phyloP scores from a whole-genome alignment of 30 jellyfish, hydroid and myxozoan species.

The Hydractinia echinata region DNA sequence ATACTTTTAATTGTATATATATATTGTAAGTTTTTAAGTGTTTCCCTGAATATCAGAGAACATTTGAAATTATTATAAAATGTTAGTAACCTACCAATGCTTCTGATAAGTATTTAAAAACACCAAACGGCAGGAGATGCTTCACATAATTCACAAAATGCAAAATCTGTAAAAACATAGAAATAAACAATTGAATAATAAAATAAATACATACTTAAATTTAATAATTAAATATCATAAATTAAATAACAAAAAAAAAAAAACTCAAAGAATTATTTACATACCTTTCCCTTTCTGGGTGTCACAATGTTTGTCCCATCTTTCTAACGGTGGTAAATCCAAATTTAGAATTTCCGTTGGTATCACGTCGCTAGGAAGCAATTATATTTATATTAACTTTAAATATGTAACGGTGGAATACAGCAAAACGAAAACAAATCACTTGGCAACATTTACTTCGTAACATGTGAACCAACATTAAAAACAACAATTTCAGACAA shows the following conservation, averaged over 20 bases:
- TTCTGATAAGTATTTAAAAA: not conserved
- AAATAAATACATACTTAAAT: not conserved
- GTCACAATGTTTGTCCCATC: slow-evolving; percentile 1
- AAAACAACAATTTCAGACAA: too few species aligned
- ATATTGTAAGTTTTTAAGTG: too few species aligned
- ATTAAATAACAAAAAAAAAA: not conserved
- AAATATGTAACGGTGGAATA: too few species aligned
- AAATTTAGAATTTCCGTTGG: not conserved
- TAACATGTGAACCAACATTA: too few species aligned
- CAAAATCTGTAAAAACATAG: not conserved
- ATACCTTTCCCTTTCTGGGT: slow-evolving; percentile 4
- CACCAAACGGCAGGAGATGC: not conserved
- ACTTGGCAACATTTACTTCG: too few species aligned
- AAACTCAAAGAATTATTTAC: not conserved
- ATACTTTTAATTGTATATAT: too few species aligned
- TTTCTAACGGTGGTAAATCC: slow-evolving; percentile 17
- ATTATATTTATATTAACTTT: not conserved
- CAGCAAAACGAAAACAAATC: too few species aligned
- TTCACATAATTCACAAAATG: not conserved
- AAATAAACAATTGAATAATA: not conserved
- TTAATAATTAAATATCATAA: not conserved
- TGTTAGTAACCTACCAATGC: not conserved
- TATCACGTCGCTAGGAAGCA: not conserved
- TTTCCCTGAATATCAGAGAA: too few species aligned
- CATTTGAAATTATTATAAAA: too few species aligned